Conservation (phyloP, 2,888 invertebrate genomes). For the Camptogramma bilineatum region DNA sequence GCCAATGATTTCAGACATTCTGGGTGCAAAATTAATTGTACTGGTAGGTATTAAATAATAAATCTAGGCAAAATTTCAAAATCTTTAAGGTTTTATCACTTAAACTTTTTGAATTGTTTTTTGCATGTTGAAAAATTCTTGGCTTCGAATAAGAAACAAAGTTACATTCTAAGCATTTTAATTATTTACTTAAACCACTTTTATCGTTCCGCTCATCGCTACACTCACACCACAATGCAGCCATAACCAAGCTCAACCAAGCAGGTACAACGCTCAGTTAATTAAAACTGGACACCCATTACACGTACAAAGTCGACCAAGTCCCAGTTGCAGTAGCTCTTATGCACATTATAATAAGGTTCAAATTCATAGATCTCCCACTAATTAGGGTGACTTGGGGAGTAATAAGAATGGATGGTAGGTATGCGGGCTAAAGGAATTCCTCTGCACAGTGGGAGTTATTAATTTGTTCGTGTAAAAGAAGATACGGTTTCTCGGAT, state of each 20-base stretch:
- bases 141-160: too few relatives aligned
- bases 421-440: slow-evolving; percentile 34
- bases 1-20: too few relatives aligned
- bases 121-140: too few relatives aligned
- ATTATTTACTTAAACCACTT: not conserved
- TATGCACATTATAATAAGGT: slow-evolving; percentile 30
- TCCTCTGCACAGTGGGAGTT: slow-evolving; percentile 18
- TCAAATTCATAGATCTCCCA: slow-evolving; percentile 25
- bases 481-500: slow-evolving; percentile 4
- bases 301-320: slow-evolving; percentile 34
- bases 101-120: too few relatives aligned
- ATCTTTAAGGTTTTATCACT: too few relatives aligned
- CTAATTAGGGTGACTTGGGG: slow-evolving; percentile 33
- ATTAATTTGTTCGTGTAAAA: slow-evolving; percentile 30
- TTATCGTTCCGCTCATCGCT: slow-evolving; percentile 15
- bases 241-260: slow-evolving; percentile 40
- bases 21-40: too few relatives aligned
- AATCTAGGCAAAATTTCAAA: too few relatives aligned
- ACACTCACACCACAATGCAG: not conserved
- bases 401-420: slow-evolving; percentile 37
- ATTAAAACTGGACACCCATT: slow-evolving; percentile 48
- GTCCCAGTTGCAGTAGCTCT: slow-evolving; percentile 30
- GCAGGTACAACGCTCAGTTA: slow-evolving; percentile 45
- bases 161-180: too few relatives aligned
- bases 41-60: too few relatives aligned